These are phyloP conservation scores for Drosophila micromelanica DNA, from an alignment of 1,140 invertebrate species.

Conservation along the genomic window DNA sequence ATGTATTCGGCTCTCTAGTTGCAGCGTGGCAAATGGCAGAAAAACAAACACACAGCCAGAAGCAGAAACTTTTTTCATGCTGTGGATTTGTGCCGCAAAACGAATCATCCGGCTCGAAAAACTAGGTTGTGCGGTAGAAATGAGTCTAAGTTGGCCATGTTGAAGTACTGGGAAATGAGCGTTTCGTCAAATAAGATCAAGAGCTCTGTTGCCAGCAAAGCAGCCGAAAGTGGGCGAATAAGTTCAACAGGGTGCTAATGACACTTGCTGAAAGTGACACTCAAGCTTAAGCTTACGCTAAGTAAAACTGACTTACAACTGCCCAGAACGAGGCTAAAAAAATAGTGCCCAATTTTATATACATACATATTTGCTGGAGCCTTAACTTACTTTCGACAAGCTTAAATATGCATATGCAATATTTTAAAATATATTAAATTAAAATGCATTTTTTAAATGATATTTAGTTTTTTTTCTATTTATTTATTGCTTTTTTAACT, in stretches of 20 bases:
- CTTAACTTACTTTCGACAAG: too few species aligned
- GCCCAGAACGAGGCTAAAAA: neutral
- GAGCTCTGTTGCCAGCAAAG: neutral
- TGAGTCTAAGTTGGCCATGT: neutral
- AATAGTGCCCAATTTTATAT: neutral
- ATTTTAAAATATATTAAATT: too few species aligned
- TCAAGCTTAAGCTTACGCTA: neutral
- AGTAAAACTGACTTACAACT: neutral
- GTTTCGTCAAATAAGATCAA: neutral
- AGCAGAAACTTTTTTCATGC: slow-evolving; percentile 14
- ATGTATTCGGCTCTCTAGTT: neutral
- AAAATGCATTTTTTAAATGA: too few species aligned
- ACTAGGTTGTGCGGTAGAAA: neutral
- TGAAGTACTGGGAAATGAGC: slow-evolving; percentile 3
- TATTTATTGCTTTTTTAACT: too few species aligned
- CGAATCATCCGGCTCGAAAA: slow-evolving; percentile 13
- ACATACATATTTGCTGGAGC: neutral
- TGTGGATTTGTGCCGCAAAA: slow-evolving; percentile 7
- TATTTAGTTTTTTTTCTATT: too few species aligned
- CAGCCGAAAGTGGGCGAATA: neutral
- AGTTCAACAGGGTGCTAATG: slow-evolving; percentile 4
- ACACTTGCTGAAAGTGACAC: slow-evolving; percentile 4
- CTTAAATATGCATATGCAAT: too few species aligned
- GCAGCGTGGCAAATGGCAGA: neutral
- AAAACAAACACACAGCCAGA: neutral